Conservation (phyloP, 2,113 vertebrate genomes). For the Microtus oregoni region DNA sequence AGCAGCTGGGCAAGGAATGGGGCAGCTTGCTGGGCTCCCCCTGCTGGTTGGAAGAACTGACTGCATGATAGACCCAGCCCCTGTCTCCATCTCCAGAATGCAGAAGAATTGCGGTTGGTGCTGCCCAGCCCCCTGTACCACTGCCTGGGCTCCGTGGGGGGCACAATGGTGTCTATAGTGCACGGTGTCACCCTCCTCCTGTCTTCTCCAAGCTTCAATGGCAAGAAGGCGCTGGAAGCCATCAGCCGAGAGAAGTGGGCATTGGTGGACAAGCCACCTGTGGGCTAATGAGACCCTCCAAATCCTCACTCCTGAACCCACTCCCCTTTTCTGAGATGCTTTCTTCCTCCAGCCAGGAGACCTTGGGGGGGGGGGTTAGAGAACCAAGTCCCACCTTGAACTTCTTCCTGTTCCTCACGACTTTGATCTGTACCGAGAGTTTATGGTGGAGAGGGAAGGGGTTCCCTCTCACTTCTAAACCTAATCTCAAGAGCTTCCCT, state of each 20-base stretch:
- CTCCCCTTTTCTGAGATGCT: background rate
- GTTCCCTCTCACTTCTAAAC: background rate
- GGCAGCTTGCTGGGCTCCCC: background rate
- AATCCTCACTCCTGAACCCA: background rate
- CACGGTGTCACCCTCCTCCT: conserved; percentile 89
- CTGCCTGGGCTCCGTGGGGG: conserved; percentile 93
- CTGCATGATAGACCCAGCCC: background rate
- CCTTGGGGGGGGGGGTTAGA: background rate
- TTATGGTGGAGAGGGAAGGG: conserved; percentile 1
- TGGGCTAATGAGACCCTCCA: background rate
- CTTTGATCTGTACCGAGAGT: background rate
- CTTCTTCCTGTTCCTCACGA: background rate
- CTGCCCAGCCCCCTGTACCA: conserved; percentile 94
- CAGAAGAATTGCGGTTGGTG: conserved; percentile 84
- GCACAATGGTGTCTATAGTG: conserved; percentile 88
- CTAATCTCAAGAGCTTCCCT: conserved; percentile 57
- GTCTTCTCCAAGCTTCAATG: conserved; percentile 88
- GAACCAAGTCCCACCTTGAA: background rate
- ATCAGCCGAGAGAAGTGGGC: conserved; percentile 92
- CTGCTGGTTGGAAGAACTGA: background rate
- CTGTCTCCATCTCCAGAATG: conserved; percentile 68
- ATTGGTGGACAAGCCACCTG: background rate
- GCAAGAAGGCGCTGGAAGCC: conserved; percentile 88
- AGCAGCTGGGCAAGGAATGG: no score
- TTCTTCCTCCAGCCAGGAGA: background rate